These are phyloP conservation scores for Mycalesis mineus DNA, from an alignment of 2,888 invertebrate genomes.

Conservation along the genomic window DNA sequence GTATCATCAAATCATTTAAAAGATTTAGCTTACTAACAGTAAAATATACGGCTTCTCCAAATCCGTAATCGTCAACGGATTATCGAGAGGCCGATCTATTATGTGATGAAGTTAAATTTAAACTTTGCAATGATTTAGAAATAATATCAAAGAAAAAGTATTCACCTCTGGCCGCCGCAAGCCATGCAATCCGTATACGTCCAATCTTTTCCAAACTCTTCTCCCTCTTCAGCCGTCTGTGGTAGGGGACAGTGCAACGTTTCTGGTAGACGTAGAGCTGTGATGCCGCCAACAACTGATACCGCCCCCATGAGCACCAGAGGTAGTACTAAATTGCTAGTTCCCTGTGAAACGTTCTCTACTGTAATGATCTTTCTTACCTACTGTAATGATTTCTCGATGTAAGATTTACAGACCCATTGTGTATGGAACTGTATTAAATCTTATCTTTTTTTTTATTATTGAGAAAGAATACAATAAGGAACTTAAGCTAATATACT, in stretches of 20 bases:
- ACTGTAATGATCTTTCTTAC: too few species aligned
- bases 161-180: conserved; percentile 83
- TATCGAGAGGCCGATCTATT: conserved; percentile 8
- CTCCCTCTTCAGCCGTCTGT: conserved; percentile 92
- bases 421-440: too few species aligned
- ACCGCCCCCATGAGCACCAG: conserved; percentile 90
- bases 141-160: background rate
- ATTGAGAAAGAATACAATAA: too few species aligned
- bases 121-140: background rate
- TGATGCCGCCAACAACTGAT: conserved; percentile 88
- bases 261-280: conserved; percentile 89
- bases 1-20: too few species aligned
- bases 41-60: conserved; percentile 9
- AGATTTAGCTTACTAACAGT: too few species aligned
- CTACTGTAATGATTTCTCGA: background rate
- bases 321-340: conserved; percentile 89
- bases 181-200: conserved; percentile 84
- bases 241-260: conserved; percentile 89
- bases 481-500: too few species aligned
- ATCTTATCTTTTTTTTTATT: too few species aligned
- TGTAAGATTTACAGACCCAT: too few species aligned
- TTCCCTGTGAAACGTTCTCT: conserved; percentile 78
- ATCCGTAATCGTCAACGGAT: conserved; percentile 7
- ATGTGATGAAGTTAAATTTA: background rate
- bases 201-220: conserved; percentile 91